Evolutionary conservation across 2,113 vertebrate genomes (phyloP).

Genomic region (Tautogolabrus adspersus): DNA sequence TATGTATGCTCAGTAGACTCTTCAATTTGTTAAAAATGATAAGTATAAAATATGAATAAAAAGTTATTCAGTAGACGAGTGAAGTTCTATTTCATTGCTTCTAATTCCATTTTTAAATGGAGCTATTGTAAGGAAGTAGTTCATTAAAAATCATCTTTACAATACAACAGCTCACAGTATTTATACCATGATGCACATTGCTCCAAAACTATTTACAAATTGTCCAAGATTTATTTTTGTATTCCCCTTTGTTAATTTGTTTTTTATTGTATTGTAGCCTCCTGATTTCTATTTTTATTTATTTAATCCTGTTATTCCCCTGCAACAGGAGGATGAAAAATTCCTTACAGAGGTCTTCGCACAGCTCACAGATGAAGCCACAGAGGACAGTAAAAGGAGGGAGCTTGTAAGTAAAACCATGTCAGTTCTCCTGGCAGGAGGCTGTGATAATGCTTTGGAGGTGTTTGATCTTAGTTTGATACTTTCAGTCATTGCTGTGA

Average conservation of each 20-base stretch:
- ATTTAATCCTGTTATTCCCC: conserved; percentile 22
- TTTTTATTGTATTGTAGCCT: neutral
- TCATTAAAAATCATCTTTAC: too few relatives aligned
- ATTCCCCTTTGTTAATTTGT: neutral
- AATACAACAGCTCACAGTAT: neutral
- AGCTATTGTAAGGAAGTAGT: neutral
- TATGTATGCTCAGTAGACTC: neutral
- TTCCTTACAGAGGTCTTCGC: conserved; percentile 99
- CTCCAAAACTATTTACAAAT: neutral
- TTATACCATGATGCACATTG: neutral
- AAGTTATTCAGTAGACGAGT: too few relatives aligned
- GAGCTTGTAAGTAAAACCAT: conserved; percentile 88
- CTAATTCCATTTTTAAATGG: neutral
- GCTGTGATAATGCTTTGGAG: neutral
- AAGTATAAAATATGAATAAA: too few relatives aligned
- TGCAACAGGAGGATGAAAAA: conserved; percentile 94
- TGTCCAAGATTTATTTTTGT: neutral
- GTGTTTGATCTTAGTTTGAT: neutral
- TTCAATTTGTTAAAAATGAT: neutral
- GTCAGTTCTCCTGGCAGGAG: neutral
- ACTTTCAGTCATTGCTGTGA: neutral
- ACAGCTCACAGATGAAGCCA: conserved; percentile 97
- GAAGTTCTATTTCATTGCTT: neutral
- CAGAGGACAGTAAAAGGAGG: conserved; percentile 95
- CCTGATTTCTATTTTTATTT: neutral